These are phyloP conservation scores for Elegia similella DNA, from an alignment of 2,888 invertebrate species.

Conservation along the genomic window DNA sequence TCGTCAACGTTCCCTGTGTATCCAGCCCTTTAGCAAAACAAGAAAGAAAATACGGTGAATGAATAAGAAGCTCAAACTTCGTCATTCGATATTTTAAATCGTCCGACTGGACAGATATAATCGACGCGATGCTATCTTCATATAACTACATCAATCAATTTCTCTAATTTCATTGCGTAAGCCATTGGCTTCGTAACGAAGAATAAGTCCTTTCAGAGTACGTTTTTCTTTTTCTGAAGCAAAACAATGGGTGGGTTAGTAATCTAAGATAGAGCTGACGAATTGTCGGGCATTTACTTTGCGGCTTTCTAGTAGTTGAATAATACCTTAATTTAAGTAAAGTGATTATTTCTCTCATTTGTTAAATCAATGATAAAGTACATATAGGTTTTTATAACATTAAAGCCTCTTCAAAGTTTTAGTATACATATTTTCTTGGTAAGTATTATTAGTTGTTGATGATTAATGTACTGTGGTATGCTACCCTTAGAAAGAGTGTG, in stretches of 20 bases:
- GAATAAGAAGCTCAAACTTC: constrained; percentile 12
- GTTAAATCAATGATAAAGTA: too few relatives aligned
- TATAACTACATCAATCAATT: constrained; percentile 14
- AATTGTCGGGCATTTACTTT: background rate
- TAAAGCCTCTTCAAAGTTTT: too few relatives aligned
- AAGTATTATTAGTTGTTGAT: too few relatives aligned
- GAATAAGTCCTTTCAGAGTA: background rate
- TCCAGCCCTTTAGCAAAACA: background rate
- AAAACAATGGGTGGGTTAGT: background rate
- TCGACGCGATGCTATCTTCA: constrained; percentile 9
- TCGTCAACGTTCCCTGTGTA: background rate
- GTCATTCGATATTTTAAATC: constrained; percentile 16
- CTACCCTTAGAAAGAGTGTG: too few relatives aligned
- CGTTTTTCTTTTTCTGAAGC: background rate
- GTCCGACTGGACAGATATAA: constrained; percentile 8
- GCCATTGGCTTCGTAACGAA: background rate
- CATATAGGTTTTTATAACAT: too few relatives aligned
- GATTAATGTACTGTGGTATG: too few relatives aligned
- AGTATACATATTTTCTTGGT: too few relatives aligned
- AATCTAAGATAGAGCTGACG: background rate
- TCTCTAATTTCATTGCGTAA: constrained; percentile 11
- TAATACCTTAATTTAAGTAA: background rate
- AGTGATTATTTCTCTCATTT: background rate
- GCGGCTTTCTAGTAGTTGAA: background rate
- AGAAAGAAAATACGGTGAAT: constrained; percentile 4